These are phyloP conservation scores for Sinocyclocheilus maitianheensis DNA, from an alignment of 2,113 vertebrate genomes.

Conservation along the genomic window DNA sequence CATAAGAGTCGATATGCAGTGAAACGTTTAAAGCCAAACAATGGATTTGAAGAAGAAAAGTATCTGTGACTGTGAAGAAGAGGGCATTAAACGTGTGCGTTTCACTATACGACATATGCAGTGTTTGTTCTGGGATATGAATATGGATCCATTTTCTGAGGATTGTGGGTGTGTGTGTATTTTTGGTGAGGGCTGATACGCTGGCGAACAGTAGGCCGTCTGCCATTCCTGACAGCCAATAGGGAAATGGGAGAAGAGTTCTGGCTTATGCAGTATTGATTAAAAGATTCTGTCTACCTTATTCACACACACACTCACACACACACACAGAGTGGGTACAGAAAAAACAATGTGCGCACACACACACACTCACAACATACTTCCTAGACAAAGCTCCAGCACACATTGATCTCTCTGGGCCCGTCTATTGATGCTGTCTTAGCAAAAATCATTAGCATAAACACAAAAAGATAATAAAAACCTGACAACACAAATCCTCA, in stretches of 20 bases:
- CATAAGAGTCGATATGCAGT: constrained; percentile 1
- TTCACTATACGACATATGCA: neutral
- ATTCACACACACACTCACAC: constrained; percentile 14
- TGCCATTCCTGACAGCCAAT: constrained; percentile 7
- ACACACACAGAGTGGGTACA: neutral
- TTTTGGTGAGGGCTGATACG: neutral
- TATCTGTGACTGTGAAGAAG: neutral
- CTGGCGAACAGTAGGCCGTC: neutral
- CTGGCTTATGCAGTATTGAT: constrained; percentile 40
- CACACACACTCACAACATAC: neutral
- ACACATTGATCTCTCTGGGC: neutral
- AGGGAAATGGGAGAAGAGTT: neutral
- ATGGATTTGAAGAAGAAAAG: neutral
- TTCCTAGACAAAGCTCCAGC: constrained; percentile 1
- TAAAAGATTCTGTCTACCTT: constrained; percentile 14
- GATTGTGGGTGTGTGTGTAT: constrained; percentile 29
- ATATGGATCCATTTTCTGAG: neutral
- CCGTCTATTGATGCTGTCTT: neutral
- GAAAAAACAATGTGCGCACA: constrained; percentile 4
- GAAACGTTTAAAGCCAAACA: neutral
- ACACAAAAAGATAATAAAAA: neutral
- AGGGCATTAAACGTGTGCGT: neutral
- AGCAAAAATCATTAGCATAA: constrained; percentile 17
- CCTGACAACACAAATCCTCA: neutral
- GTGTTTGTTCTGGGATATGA: constrained; percentile 2